Evolutionary conservation across 64 coral and sea anemone genomes (phyloP).

Genomic region (Porites australiensis): DNA sequence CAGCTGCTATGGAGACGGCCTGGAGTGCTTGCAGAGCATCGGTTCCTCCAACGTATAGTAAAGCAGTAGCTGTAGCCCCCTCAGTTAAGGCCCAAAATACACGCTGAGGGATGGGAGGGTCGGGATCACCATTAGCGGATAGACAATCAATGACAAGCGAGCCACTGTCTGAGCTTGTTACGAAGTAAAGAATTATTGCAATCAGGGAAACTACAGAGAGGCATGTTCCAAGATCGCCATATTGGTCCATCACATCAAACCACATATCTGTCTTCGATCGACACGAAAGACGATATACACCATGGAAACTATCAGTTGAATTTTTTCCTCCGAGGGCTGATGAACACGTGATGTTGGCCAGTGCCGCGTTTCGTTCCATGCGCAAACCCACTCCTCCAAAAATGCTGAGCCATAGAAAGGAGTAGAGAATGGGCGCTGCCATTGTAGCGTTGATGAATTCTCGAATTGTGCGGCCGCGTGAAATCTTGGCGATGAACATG

Average conservation of each 20-base stretch:
- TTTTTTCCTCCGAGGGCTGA: conserved; percentile 46
- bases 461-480: conserved; percentile 59
- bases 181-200: conserved; percentile 63
- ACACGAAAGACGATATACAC: conserved; percentile 63
- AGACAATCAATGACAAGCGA: conserved; percentile 69
- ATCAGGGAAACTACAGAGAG: conserved; percentile 37
- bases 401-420: conserved; percentile 63
- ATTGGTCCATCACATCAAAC: conserved; percentile 68
- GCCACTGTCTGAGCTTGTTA: conserved; percentile 73
- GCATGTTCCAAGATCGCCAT: conserved; percentile 59
- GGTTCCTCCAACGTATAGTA: conserved; percentile 48
- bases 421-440: conserved; percentile 50
- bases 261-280: conserved; percentile 55
- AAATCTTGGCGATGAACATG: conserved; percentile 70
- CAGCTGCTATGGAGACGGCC: conserved; percentile 54
- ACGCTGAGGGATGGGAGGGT: conserved; percentile 58
- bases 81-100: conserved; percentile 71
- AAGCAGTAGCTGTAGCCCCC: conserved; percentile 62
- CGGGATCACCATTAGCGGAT: conserved; percentile 70
- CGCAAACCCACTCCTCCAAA: conserved; percentile 61
- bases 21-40: conserved; percentile 46
- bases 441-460: conserved; percentile 68
- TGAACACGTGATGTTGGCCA: conserved; percentile 44
- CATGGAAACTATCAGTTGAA: not conserved
- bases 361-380: conserved; percentile 69